Percentiles rank a stretch among this genome's conserved stretches.
These are phyloP conservation scores for Grapholita molesta DNA, from an alignment of 1,140 invertebrate genomes.

Conservation along the genomic window DNA sequence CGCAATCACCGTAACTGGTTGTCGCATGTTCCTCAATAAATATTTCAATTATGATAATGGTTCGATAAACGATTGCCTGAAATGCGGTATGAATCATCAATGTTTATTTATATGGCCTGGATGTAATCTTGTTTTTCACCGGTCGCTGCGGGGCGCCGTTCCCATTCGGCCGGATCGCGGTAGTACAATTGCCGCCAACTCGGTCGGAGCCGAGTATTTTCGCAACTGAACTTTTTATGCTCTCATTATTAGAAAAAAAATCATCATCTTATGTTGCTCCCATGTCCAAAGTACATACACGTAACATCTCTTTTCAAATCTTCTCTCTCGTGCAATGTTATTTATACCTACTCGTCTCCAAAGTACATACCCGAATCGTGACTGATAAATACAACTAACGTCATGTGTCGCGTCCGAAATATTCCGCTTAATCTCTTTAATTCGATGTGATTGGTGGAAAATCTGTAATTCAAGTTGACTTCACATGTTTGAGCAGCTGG, in stretches of 20 bases:
- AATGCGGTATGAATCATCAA: slow-evolving; percentile 29
- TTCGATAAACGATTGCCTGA: slow-evolving; percentile 28
- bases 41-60: slow-evolving; percentile 35
- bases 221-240: slow-evolving; percentile 19
- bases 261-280: background rate
- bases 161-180: slow-evolving; percentile 8
- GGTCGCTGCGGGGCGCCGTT: background rate
- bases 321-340: background rate
- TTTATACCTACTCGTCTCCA: background rate
- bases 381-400: background rate
- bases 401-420: background rate
- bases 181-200: slow-evolving; percentile 40
- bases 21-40: slow-evolving; percentile 25
- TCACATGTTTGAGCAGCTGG: slow-evolving; percentile 36
- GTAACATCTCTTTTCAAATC: background rate
- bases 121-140: slow-evolving; percentile 11
- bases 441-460: slow-evolving; percentile 30
- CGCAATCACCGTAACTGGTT: slow-evolving; percentile 18
- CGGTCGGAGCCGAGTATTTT: slow-evolving; percentile 46
- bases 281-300: slow-evolving; percentile 21
- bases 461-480: slow-evolving; percentile 35
- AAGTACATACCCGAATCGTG: background rate
- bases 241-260: background rate
- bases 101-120: slow-evolving; percentile 29
- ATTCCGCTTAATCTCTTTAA: background rate